Evolutionary conservation across 2,113 vertebrate species (phyloP), one percentile per base, ranked within the genome.

Genomic region (Actenoides hombroni): DNA sequence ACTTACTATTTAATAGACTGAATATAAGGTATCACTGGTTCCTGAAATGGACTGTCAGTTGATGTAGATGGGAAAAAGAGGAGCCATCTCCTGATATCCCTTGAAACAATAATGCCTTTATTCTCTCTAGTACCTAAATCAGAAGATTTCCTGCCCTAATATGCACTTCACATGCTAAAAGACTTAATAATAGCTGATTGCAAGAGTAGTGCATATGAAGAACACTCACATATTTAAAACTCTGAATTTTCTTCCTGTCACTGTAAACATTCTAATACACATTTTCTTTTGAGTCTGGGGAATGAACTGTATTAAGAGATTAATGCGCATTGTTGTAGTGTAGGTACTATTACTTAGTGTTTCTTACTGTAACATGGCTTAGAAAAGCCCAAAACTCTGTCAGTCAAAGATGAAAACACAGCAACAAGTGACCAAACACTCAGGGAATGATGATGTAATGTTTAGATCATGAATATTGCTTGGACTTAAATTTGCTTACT

Each of bases 1-100:
- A 57, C 53, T 94, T 95, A 87, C 60, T 83, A 2, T 83, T 95
- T 97, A 96, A 88, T 95, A 92, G 88, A 96, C 83, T 88, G 53
- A n/a, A 86, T 95, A 64, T 73, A 33, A 83, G 46, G 46, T 87
- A 91, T 81, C 63, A 54, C 54, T 48, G 25, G 12, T 42, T 90
- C n/a, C 48, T 87, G 83, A 94, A 95, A 92, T 68, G 21, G 48
- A 64, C 64, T 96, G 63, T 73, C 80, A 93, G 75, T 63, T 92
- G 83, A 90, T 49, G 68, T 33, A 86, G 68, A 76, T 57, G 64
- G 35, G 25, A 33, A 35, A 84, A 76, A 87, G 33, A 78, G 8
- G 13, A 75, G 6, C 6, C n/a, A 5, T 4, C 3, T 75, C 25
- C 24, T 57, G 10, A 26, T 69, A 29, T 44, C 19, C 19, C 23